Evolutionary conservation across 2,888 invertebrate genomes (phyloP).

Genomic region (Agriopis leucophaearia): DNA sequence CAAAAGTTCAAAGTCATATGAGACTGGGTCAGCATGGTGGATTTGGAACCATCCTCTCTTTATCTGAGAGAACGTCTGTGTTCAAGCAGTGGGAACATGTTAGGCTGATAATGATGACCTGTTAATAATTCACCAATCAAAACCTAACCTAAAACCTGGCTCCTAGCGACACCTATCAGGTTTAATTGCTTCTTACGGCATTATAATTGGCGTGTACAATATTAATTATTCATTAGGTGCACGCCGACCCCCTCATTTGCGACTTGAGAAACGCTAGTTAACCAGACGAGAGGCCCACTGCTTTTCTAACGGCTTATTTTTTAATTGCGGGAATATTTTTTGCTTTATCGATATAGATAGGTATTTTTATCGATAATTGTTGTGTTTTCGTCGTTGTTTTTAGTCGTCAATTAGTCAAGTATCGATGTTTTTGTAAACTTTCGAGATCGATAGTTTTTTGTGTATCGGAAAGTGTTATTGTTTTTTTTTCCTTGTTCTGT

Average conservation of each 20-base stretch:
- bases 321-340: slow-evolving; percentile 58
- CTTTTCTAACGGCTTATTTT: slow-evolving; percentile 70
- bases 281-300: slow-evolving; percentile 68
- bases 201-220: slow-evolving; percentile 82
- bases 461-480: neutral
- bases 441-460: too few species aligned
- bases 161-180: slow-evolving; percentile 41
- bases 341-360: slow-evolving; percentile 3
- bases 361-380: neutral
- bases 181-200: slow-evolving; percentile 79
- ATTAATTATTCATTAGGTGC: slow-evolving; percentile 82
- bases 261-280: slow-evolving; percentile 79
- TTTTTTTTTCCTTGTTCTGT: too few species aligned
- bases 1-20: too few species aligned
- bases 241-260: slow-evolving; percentile 70
- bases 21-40: too few species aligned
- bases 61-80: too few species aligned
- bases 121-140: neutral
- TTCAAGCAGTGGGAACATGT: too few species aligned
- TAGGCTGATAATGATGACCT: too few species aligned
- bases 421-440: too few species aligned
- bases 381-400: neutral
- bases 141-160: slow-evolving; percentile 6
- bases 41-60: too few species aligned
- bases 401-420: neutral